Percentiles rank a stretch among this genome's conserved stretches.
Evolutionary conservation across 2,797 vertebrate species (phyloP).

Genomic region (Danio jaintianensis): DNA sequence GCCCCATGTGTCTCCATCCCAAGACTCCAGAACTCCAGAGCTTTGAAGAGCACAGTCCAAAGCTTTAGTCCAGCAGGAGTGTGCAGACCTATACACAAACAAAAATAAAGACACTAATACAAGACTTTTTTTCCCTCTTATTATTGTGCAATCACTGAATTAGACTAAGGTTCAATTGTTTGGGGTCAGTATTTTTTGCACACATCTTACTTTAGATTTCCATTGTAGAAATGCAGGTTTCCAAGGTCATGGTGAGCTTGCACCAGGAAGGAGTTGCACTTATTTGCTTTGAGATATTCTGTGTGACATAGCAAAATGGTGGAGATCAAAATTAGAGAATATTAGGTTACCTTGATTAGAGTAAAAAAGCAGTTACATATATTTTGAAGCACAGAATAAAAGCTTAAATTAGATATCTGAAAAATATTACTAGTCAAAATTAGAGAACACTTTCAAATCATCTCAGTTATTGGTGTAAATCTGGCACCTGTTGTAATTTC

Average conservation of each 20-base stretch:
- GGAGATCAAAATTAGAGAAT: too few species aligned
- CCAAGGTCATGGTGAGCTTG: constrained; percentile 91
- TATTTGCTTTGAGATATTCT: constrained; percentile 85
- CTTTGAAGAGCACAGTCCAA: constrained; percentile 85
- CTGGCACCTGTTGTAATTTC: too few species aligned
- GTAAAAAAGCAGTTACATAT: too few species aligned
- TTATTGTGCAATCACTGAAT: background rate
- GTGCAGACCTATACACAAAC: constrained; percentile 80
- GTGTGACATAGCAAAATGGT: constrained; percentile 44
- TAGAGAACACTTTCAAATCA: too few species aligned
- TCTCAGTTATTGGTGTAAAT: too few species aligned
- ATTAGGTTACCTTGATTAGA: too few species aligned
- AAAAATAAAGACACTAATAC: constrained; percentile 18
- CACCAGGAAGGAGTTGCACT: constrained; percentile 82
- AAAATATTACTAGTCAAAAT: too few species aligned
- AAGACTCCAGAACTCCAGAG: constrained; percentile 80
- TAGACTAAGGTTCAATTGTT: background rate
- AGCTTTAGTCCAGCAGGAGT: constrained; percentile 88
- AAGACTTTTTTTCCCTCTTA: background rate
- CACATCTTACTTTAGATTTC: constrained; percentile 82
- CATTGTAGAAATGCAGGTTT: constrained; percentile 86
- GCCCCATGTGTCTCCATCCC: constrained; percentile 81
- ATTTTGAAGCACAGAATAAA: too few species aligned
- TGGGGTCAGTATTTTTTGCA: background rate
- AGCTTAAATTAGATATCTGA: too few species aligned